Evolutionary conservation across 1,140 invertebrate genomes (phyloP).

Genomic region (Apis florea): DNA sequence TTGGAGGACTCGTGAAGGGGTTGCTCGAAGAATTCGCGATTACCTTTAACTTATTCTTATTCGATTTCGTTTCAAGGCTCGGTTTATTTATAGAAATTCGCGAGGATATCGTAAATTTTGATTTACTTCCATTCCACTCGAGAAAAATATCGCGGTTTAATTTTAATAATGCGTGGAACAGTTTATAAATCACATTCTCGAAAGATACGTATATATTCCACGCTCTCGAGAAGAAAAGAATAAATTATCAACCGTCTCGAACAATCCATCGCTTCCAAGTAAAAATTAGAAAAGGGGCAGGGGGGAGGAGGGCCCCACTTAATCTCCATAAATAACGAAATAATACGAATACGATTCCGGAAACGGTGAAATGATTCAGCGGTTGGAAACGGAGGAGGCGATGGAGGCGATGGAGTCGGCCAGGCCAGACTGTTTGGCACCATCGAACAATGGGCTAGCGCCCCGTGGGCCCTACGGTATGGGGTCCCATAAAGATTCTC

Average conservation of each 20-base stretch:
- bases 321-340: conserved; percentile 46
- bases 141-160: neutral
- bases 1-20: neutral
- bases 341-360: conserved; percentile 24
- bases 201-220: no score
- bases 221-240: neutral
- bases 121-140: no score
- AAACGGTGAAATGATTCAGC: conserved; percentile 39
- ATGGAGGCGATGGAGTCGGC: conserved; percentile 13
- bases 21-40: neutral
- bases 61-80: no score
- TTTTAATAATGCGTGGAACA: neutral
- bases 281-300: conserved; percentile 7
- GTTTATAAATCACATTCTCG: neutral
- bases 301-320: neutral
- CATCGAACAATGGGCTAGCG: conserved; percentile 63
- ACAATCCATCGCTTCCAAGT: neutral
- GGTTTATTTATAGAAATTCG: neutral
- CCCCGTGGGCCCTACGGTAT: conserved; percentile 50
- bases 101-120: neutral
- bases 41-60: no score
- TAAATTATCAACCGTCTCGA: neutral
- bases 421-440: conserved; percentile 72
- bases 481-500: conserved; percentile 64
- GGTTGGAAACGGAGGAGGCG: neutral